Conservation (phyloP, 2,113 vertebrate species). For the Galbula dea region DNA sequence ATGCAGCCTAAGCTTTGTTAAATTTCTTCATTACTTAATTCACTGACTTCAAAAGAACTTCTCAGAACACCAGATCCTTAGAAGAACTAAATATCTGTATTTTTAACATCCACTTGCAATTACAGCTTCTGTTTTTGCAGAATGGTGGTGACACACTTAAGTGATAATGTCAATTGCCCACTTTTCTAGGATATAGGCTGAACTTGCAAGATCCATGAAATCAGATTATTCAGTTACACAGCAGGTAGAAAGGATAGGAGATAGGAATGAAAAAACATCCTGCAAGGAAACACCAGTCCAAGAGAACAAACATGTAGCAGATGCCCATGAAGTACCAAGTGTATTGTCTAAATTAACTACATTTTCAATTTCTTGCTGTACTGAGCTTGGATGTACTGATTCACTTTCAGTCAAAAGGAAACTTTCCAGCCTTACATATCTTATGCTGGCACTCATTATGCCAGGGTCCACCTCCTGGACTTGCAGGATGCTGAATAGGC, state of each 20-base stretch:
- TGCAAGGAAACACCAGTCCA: neutral
- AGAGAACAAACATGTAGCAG: neutral
- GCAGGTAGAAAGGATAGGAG: neutral
- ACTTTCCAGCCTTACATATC: neutral
- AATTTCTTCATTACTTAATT: neutral
- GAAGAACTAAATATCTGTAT: neutral
- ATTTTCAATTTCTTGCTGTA: neutral
- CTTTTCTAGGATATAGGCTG: neutral
- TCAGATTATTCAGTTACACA: neutral
- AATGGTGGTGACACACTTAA: neutral
- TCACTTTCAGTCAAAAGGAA: neutral
- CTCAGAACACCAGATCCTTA: neutral
- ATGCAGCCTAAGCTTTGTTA: neutral
- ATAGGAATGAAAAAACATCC: neutral
- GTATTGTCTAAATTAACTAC: neutral
- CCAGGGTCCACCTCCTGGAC: neutral
- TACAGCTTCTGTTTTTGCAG: neutral
- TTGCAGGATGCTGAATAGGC: accelerated
- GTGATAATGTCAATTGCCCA: neutral
- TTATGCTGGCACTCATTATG: accelerated
- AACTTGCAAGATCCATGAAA: neutral
- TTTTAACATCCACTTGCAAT: neutral
- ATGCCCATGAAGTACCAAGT: neutral
- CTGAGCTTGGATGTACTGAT: neutral
- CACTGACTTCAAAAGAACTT: neutral